A percentile compares a stretch with the other conserved stretches of the same genome.
Evolutionary conservation across 2,888 invertebrate genomes (phyloP).

Genomic region (Arge pagana): DNA sequence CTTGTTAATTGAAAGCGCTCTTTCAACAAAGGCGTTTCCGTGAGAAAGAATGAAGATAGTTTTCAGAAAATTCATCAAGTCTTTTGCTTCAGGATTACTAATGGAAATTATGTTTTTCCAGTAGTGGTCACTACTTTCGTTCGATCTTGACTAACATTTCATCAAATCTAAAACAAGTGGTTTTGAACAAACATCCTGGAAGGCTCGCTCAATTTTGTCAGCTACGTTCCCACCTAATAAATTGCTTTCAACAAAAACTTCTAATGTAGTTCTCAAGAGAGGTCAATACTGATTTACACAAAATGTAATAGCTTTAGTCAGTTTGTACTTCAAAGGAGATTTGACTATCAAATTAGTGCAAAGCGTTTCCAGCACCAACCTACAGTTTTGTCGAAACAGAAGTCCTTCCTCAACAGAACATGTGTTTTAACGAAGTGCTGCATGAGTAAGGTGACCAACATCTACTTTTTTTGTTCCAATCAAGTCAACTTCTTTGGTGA

Average conservation of each 20-base stretch:
- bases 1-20: constrained; percentile 20
- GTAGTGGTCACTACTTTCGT: constrained; percentile 15
- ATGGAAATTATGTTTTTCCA: constrained; percentile 17
- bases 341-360: constrained; percentile 7
- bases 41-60: constrained; percentile 23
- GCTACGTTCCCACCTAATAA: constrained; percentile 15
- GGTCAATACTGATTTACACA: constrained; percentile 2
- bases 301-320: constrained; percentile 16
- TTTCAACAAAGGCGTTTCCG: constrained; percentile 21
- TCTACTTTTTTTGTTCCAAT: constrained; percentile 18
- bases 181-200: constrained; percentile 14
- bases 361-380: constrained; percentile 6
- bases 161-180: constrained; percentile 10
- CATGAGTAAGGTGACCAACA: constrained; percentile 16
- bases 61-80: constrained; percentile 15
- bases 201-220: constrained; percentile 21
- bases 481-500: constrained; percentile 11
- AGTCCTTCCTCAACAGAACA: constrained; percentile 12
- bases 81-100: constrained; percentile 12
- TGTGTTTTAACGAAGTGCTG: constrained; percentile 6
- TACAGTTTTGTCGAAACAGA: constrained; percentile 11
- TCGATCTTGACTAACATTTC: constrained; percentile 11
- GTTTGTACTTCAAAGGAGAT: constrained; percentile 15
- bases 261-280: constrained; percentile 8
- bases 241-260: constrained; percentile 11